phyloP scores from a whole-genome alignment of 2,888 invertebrate genomes.

The Mesoligia furuncula region DNA sequence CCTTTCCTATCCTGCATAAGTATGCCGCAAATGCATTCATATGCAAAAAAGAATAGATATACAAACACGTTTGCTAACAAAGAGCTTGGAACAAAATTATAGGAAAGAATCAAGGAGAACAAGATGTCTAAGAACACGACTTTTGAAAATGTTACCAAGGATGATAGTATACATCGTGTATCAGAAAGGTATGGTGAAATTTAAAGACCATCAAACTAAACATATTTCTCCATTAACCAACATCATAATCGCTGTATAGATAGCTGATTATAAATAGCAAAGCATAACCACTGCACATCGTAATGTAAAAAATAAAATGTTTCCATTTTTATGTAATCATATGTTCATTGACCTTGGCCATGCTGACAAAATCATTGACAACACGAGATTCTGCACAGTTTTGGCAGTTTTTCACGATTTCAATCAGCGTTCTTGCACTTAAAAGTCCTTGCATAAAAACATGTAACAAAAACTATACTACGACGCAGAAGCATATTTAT shows the following conservation, averaged over 20 bases:
- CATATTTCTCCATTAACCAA: too few species aligned
- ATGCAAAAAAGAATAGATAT: slow-evolving; percentile 7
- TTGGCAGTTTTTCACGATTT: slow-evolving; percentile 14
- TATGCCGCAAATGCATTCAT: slow-evolving; percentile 27
- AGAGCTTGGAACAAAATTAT: background rate
- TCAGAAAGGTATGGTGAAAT: too few species aligned
- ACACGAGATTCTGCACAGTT: background rate
- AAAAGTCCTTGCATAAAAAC: slow-evolving; percentile 20
- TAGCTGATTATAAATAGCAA: background rate
- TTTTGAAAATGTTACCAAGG: background rate
- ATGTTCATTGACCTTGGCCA: slow-evolving; percentile 17
- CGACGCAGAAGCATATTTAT: slow-evolving; percentile 40
- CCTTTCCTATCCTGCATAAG: slow-evolving; percentile 31
- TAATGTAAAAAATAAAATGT: background rate
- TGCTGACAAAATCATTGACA: slow-evolving; percentile 11
- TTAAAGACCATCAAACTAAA: too few species aligned
- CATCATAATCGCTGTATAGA: too few species aligned
- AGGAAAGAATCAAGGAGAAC: too few species aligned
- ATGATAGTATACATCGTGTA: background rate
- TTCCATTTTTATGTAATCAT: background rate
- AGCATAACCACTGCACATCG: background rate
- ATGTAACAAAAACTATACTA: slow-evolving; percentile 30
- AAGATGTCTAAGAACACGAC: background rate
- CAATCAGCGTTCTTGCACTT: slow-evolving; percentile 3
- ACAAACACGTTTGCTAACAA: background rate